Evolutionary conservation across 2,888 invertebrate genomes (phyloP).

Genomic region (Hyppa rectilinea): DNA sequence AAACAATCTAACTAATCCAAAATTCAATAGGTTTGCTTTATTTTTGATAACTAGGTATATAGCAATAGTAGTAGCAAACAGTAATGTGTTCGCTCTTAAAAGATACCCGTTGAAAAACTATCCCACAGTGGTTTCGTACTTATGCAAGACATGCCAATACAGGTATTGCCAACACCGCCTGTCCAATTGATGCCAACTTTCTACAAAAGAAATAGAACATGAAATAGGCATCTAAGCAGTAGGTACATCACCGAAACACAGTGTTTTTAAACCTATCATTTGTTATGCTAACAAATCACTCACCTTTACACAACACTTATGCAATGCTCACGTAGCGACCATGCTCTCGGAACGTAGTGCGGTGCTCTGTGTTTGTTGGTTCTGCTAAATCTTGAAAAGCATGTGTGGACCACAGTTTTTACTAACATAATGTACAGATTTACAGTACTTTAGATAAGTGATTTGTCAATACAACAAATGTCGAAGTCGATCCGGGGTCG

Average conservation of each 20-base stretch:
- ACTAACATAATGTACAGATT: background rate
- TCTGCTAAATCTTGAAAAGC: slow-evolving; percentile 20
- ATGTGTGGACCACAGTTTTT: slow-evolving; percentile 38
- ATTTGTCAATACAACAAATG: slow-evolving; percentile 27
- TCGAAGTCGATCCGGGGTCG: slow-evolving; percentile 29
- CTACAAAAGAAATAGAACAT: slow-evolving; percentile 50
- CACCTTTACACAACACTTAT: slow-evolving; percentile 50
- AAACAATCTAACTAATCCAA: background rate
- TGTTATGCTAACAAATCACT: slow-evolving; percentile 36
- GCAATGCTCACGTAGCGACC: slow-evolving; percentile 31
- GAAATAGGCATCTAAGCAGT: slow-evolving; percentile 10
- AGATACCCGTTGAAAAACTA: background rate
- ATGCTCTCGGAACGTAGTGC: slow-evolving; percentile 4
- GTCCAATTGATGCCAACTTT: slow-evolving; percentile 40
- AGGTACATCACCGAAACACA: slow-evolving; percentile 15
- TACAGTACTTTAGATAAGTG: slow-evolving; percentile 12
- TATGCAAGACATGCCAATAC: slow-evolving; percentile 38
- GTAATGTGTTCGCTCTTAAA: background rate
- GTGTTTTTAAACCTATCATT: slow-evolving; percentile 32
- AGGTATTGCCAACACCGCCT: background rate
- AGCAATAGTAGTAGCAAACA: background rate
- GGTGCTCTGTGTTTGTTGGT: slow-evolving; percentile 33
- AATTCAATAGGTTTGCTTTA: background rate
- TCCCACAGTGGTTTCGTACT: background rate
- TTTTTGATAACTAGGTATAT: background rate